phyloP scores from a whole-genome alignment of 2,797 vertebrate species.

The Esox masquinongy region DNA sequence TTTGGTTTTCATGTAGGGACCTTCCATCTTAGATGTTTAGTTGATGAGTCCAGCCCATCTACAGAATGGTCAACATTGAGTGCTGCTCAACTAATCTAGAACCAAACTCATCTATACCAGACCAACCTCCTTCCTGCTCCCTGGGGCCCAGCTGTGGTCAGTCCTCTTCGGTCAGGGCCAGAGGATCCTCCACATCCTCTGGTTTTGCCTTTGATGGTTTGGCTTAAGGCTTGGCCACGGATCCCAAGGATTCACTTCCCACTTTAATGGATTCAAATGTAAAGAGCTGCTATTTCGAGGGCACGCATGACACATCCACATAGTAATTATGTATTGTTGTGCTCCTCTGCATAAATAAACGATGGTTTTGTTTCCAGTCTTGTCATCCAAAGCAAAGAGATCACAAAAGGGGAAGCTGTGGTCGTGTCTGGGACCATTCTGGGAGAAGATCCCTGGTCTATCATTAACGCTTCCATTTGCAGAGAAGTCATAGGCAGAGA shows the following conservation, averaged over 20 bases:
- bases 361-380: slow-evolving; percentile 18
- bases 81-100: too few species aligned
- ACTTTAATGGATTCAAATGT: slow-evolving; percentile 43
- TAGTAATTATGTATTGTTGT: slow-evolving; percentile 68
- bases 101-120: too few species aligned
- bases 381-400: slow-evolving; percentile 38
- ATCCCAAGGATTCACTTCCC: slow-evolving; percentile 3
- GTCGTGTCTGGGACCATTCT: slow-evolving; percentile 30
- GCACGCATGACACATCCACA: slow-evolving; percentile 63
- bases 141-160: too few species aligned
- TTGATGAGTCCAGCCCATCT: too few species aligned
- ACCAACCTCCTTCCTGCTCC: too few species aligned
- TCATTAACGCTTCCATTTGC: slow-evolving; percentile 47
- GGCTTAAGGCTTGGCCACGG: too few species aligned
- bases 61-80: too few species aligned
- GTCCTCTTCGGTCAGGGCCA: too few species aligned
- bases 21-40: too few species aligned
- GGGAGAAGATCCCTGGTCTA: slow-evolving; percentile 26
- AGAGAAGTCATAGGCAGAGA: slow-evolving; percentile 38
- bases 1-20: too few species aligned
- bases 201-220: too few species aligned
- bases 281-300: slow-evolving; percentile 41
- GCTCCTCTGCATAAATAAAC: slow-evolving; percentile 50
- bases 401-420: slow-evolving; percentile 25
- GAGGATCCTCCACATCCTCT: too few species aligned